Percentiles rank a stretch among this genome's conserved stretches.
Evolutionary conservation across 2,113 vertebrate genomes (phyloP).

Genomic region (Beaufortia kweichowensis): DNA sequence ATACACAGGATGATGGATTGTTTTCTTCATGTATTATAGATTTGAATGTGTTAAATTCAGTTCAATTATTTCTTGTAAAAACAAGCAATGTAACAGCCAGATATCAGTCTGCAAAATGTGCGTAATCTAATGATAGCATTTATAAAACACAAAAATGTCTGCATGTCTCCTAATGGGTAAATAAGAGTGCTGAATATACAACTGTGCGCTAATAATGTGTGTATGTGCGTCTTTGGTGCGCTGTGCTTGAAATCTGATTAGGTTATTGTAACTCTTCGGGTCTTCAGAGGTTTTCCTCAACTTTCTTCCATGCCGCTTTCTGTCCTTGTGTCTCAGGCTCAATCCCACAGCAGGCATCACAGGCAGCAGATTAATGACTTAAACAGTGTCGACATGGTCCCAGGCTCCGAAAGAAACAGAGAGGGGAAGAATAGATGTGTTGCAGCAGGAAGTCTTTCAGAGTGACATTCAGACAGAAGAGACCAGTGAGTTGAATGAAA

Average conservation of each 20-base stretch:
- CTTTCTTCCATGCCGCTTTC: constrained; percentile 7
- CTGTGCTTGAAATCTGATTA: constrained; percentile 17
- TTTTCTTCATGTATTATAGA: no score
- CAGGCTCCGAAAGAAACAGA: constrained; percentile 16
- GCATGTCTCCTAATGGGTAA: not conserved
- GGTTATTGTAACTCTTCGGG: constrained; percentile 12
- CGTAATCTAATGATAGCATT: not conserved
- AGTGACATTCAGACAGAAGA: constrained; percentile 59
- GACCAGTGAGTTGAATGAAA: constrained; percentile 53
- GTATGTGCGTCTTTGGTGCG: not conserved
- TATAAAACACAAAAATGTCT: not conserved
- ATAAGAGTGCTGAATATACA: not conserved
- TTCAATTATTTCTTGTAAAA: no score
- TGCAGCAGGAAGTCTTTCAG: constrained; percentile 53
- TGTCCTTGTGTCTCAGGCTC: constrained; percentile 20
- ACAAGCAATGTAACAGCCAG: no score
- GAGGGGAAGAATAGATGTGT: constrained; percentile 31
- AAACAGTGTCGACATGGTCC: constrained; percentile 38
- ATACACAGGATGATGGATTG: no score
- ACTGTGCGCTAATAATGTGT: not conserved
- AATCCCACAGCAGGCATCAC: constrained; percentile 32
- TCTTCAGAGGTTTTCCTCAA: not conserved
- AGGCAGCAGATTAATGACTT: constrained; percentile 40
- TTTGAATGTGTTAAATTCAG: no score
- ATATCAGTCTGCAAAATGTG: not conserved